A percentile compares a stretch with the other conserved stretches of the same genome.
Conservation (phyloP, 2,113 vertebrate species). For the Coptodon rendalli region DNA sequence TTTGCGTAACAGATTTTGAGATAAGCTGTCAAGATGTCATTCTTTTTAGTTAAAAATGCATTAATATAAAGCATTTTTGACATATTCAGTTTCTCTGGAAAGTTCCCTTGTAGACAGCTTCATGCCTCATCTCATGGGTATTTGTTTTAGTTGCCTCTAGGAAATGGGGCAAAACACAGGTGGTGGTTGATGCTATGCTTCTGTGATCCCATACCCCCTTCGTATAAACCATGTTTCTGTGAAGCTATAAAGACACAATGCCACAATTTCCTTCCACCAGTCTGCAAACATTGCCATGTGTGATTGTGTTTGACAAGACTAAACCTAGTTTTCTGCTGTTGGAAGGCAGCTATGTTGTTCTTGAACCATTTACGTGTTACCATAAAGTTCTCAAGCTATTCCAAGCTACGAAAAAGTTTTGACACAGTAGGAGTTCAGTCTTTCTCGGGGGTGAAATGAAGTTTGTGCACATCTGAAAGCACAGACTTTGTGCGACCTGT, state of each 20-base stretch:
- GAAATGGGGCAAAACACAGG: background rate
- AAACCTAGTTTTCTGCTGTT: background rate
- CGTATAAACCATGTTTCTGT: background rate
- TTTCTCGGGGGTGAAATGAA: conserved; percentile 5
- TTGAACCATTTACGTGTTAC: background rate
- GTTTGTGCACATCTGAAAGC: conserved; percentile 13
- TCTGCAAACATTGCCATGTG: background rate
- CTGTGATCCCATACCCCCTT: background rate
- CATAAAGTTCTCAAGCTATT: background rate
- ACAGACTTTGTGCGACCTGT: background rate
- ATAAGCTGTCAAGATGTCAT: background rate
- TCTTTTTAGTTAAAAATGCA: background rate
- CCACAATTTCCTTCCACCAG: background rate
- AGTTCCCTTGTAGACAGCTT: background rate
- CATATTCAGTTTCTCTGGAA: background rate
- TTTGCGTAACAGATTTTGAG: background rate
- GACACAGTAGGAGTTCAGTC: background rate
- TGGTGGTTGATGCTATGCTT: background rate
- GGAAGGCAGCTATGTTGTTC: background rate
- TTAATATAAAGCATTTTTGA: background rate
- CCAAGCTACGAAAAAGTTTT: background rate
- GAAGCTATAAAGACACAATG: background rate
- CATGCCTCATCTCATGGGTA: background rate
- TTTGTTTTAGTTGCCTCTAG: background rate
- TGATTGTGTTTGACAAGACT: background rate